Percentiles rank a stretch among this genome's conserved stretches.
phyloP scores from a whole-genome alignment of 2,888 invertebrate species.

The Trypoxylon attenuatum region DNA sequence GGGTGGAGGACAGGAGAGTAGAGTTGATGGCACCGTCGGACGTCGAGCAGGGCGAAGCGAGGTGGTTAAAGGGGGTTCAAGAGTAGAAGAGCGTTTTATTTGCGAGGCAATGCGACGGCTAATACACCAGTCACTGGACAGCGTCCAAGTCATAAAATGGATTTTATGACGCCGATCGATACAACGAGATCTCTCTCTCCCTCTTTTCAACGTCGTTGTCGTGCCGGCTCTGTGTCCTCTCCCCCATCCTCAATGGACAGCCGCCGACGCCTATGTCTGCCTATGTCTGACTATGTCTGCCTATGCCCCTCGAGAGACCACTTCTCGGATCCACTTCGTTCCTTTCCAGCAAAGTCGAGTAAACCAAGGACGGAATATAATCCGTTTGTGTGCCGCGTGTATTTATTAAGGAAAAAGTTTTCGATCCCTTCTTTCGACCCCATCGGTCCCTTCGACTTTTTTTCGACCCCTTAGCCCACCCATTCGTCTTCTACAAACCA shows the following conservation, averaged over 20 bases:
- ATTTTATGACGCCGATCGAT: constrained; percentile 74
- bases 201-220: constrained; percentile 47
- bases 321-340: constrained; percentile 60
- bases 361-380: constrained; percentile 29
- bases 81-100: constrained; percentile 71
- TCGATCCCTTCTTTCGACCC: neutral
- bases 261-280: constrained; percentile 53
- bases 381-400: constrained; percentile 32
- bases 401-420: constrained; percentile 40
- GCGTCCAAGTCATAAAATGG: constrained; percentile 73
- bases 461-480: neutral
- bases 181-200: constrained; percentile 65
- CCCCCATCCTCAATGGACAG: constrained; percentile 40
- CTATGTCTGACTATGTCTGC: constrained; percentile 55
- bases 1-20: constrained; percentile 49
- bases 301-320: constrained; percentile 49
- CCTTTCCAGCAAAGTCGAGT: constrained; percentile 43
- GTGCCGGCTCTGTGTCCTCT: constrained; percentile 24
- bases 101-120: constrained; percentile 73
- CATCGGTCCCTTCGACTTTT: constrained; percentile 3
- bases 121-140: constrained; percentile 74
- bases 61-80: constrained; percentile 64
- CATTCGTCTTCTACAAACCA: constrained; percentile 25
- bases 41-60: constrained; percentile 52
- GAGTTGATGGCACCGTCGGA: constrained; percentile 64